Percentiles rank a stretch among this genome's conserved stretches.
Evolutionary conservation across 37 sponge, comb jelly and placozoan genomes (phyloP).

Genomic region (Diacarnus erythraeanus): DNA sequence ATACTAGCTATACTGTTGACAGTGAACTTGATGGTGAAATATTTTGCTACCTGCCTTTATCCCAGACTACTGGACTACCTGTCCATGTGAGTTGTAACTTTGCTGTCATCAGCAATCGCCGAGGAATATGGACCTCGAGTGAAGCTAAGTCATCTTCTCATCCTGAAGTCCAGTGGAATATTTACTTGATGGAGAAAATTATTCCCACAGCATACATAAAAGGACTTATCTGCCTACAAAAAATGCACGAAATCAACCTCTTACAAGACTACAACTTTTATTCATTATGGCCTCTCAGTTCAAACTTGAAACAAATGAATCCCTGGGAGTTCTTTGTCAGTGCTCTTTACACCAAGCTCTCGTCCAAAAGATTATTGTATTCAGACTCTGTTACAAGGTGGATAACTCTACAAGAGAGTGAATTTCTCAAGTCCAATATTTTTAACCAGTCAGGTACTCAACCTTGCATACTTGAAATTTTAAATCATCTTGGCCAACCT

Average conservation of each 20-base stretch:
- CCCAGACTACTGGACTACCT: conserved; percentile 59
- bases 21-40: conserved; percentile 11
- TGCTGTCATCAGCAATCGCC: conserved; percentile 65
- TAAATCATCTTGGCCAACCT: conserved; percentile 14
- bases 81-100: conserved; percentile 70
- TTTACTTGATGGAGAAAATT: conserved; percentile 21
- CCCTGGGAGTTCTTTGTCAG: conserved; percentile 28
- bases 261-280: conserved; percentile 34
- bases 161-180: conserved; percentile 50
- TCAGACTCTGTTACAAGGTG: conserved; percentile 15
- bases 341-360: conserved; percentile 1
- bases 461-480: conserved; percentile 7
- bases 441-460: not conserved
- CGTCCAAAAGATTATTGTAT: conserved; percentile 19
- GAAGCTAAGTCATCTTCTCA: not conserved
- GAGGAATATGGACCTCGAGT: conserved; percentile 67
- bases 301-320: conserved; percentile 7
- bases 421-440: conserved; percentile 27
- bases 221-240: conserved; percentile 16
- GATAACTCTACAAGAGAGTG: conserved; percentile 16
- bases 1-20: not conserved
- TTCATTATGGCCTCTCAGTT: conserved; percentile 34
- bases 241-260: not conserved
- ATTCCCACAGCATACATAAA: conserved; percentile 40
- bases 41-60: conserved; percentile 55